Evolutionary conservation across 1,140 invertebrate species (phyloP), one percentile per base, ranked within the genome.

Genomic region (Drosophila ananassae): DNA sequence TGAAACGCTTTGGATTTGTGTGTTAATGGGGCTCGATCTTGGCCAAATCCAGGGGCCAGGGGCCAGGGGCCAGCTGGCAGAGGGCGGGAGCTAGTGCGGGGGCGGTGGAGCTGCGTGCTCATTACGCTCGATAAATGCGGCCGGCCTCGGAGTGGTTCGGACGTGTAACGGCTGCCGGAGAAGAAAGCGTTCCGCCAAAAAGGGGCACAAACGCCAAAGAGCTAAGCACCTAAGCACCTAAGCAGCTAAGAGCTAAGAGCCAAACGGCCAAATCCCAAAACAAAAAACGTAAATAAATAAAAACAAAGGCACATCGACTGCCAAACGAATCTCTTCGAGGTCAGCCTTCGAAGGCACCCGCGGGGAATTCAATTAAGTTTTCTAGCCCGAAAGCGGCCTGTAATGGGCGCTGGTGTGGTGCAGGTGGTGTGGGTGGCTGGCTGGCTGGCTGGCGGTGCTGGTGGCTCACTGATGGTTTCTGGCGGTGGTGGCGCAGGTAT

Each of bases 141-240:
- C 22, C 60, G 73, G 61, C 74, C 73, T 81, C 74, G 61, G 47
- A 48, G 50, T 39, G 13, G 25, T 54, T 68, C 63, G 28, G 32
- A 51, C 52, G 44, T 61, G 46, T 78, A 74, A 74, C 75, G 63
- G 63, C 64, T 39, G 51, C 50, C 71, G 60, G 30, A 62, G 60
- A 85, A 84, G 80, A 84, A 84, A 84, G 80, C 77, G 80, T 77
- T 85, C 55, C 62, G 66, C 67, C 62, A 76, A 78, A 51, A 68
- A 69, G 60, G 63, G 59, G 47, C 47, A 24, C 44, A 54, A 62
- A 46, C 25, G 17, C 59, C 24, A 4, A 30, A 52, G 2, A 34
- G 13, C 51, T 17, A 12, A 34, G 3, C 10, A 44, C 21, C 10
- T 2, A 53, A 44, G 8, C 8, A 21, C 22, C 17, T 17, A 17